Conservation (phyloP, 2,113 vertebrate genomes). For the Butastur rufipennis region DNA sequence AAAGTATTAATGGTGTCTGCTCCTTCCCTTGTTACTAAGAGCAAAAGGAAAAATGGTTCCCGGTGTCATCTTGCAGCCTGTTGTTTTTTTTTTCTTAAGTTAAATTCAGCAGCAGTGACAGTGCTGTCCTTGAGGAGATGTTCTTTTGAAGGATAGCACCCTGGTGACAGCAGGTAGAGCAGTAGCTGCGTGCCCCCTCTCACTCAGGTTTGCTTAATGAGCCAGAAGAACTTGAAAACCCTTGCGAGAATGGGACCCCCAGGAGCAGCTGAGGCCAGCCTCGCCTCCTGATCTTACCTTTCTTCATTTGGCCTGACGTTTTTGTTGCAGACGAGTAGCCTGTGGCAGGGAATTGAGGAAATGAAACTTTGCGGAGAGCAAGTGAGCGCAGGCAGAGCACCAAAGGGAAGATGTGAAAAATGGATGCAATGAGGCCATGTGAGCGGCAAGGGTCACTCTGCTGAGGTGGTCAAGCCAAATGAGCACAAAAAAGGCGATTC, state of each 20-base stretch:
- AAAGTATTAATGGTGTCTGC: background rate
- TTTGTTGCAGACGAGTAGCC: conserved; percentile 42
- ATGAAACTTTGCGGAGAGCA: background rate
- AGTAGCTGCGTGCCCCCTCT: background rate
- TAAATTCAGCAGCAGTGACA: conserved; percentile 42
- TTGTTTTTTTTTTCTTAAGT: background rate
- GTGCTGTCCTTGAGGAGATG: conserved; percentile 58
- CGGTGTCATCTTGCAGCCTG: background rate
- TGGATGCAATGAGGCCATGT: fast-evolving
- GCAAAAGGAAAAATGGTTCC: background rate
- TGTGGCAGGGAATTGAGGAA: background rate
- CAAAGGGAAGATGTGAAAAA: background rate
- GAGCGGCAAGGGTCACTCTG: background rate
- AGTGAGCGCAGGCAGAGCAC: background rate
- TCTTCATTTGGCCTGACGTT: conserved; percentile 55
- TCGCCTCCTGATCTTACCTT: conserved; percentile 21
- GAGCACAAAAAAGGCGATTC: background rate
- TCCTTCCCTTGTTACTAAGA: background rate
- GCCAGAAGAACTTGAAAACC: conserved; percentile 56
- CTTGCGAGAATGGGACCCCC: conserved; percentile 42
- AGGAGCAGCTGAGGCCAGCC: conserved; percentile 24
- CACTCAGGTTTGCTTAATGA: conserved; percentile 66
- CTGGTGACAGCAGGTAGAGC: conserved; percentile 50
- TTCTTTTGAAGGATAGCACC: conserved; percentile 64
- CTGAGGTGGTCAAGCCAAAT: background rate